Base-by-base conservation (phyloP, 2,797 vertebrate species). In the Antrozous pallidus region DNA sequence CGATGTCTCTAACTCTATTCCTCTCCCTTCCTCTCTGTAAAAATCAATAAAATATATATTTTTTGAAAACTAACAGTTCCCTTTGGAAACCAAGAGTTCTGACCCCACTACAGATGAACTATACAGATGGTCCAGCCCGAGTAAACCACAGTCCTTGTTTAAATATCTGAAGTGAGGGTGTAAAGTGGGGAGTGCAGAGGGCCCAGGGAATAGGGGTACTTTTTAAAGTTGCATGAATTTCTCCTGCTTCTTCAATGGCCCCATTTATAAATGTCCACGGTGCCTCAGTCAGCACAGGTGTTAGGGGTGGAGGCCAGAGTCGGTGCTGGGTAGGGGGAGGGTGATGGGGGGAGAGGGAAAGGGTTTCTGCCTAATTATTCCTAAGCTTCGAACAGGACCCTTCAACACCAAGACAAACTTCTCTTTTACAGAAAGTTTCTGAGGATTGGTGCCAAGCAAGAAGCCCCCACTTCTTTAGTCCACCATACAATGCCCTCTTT, bases 341-440 rank as follows among this genome's bases (percentile, higher is more conserved):
- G n/a, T n/a, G n/a, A n/a, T n/a, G n/a, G 38, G 18, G n/a, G 2
- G 26, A 17, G 42, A 20, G 51, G 71, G 28, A 47, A 47, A 26
- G 18, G 17, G 2, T 6, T 18, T 81, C 75, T 40, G 91, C 83
- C 49, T 92, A 24, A 82, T 91, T 80, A 33, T 83, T 79, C 92
- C 95, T 89, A 56, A 93, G 91, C 75, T 94, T 90, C 81, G 89
- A 47, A 84, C 36, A 67, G 45, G 91, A 95, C 36, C 18, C 56
- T 79, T 73, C 93, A 89, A 40, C 51, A 58, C 47, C 42, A 70
- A 95, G 87, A 96, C 96, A 97, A 91, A 93, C 42, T 89, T 84
- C 87, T 96, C 95, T 96, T 97, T 97, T 95, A 97, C 58, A n/a
- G 6, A 63, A n/a, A 69, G 56, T 91, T 92, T 94, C 87, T 95